Evolutionary conservation across 2,113 vertebrate species (phyloP).

Genomic region (Canis aureus): DNA sequence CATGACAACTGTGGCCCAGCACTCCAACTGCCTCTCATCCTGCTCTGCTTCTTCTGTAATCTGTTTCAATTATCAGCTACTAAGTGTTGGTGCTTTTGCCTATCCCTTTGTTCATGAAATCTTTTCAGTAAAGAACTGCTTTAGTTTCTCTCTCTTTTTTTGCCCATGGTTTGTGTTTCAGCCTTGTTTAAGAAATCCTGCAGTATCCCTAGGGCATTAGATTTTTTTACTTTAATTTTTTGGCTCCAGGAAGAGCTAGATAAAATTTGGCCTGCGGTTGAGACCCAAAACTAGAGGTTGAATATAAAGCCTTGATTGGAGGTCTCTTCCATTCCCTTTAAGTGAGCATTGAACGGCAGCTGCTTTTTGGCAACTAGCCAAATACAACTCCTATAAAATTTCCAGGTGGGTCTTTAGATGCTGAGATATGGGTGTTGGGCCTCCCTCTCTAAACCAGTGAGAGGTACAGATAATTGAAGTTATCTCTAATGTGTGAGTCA

Average conservation of each 20-base stretch:
- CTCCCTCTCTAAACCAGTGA: background rate
- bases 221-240: slow-evolving; percentile 18
- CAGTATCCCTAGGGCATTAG: background rate
- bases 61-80: background rate
- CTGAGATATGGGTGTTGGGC: background rate
- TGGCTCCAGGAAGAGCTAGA: background rate
- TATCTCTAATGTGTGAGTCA: slow-evolving; percentile 14
- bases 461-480: slow-evolving; percentile 18
- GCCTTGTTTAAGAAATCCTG: background rate
- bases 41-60: background rate
- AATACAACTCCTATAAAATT: slow-evolving; percentile 21
- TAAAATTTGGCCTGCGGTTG: background rate
- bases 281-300: background rate
- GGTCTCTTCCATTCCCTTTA: background rate
- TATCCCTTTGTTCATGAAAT: background rate
- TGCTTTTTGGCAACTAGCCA: background rate
- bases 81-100: background rate
- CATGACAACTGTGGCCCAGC: fast-evolving
- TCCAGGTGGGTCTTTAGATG: slow-evolving; percentile 36
- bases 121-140: slow-evolving; percentile 32
- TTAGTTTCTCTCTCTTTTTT: background rate
- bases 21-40: background rate
- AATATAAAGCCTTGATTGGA: background rate
- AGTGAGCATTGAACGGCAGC: background rate
- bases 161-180: background rate